phyloP scores from a whole-genome alignment of 1,140 invertebrate genomes.

The Steinernema khuongi region DNA sequence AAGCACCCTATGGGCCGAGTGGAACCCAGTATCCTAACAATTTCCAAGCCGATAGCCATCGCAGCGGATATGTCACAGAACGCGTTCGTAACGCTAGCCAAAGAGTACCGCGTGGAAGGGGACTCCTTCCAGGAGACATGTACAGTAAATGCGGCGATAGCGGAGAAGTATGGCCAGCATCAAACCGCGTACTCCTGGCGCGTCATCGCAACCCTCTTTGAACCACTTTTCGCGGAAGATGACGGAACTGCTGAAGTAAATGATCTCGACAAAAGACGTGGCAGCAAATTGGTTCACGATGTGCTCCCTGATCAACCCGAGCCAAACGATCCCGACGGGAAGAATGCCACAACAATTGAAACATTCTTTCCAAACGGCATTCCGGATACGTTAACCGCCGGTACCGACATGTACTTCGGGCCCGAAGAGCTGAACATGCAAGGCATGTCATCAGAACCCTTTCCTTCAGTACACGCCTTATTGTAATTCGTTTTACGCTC shows the following conservation, averaged over 20 bases:
- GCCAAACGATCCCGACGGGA: background rate
- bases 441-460: background rate
- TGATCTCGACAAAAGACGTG: background rate
- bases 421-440: background rate
- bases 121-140: background rate
- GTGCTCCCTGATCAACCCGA: background rate
- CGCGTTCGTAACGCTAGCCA: background rate
- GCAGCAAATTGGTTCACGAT: background rate
- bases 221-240: background rate
- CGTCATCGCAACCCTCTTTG: background rate
- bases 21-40: background rate
- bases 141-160: background rate
- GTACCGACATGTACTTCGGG: constrained; percentile 4
- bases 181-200: background rate
- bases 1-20: background rate
- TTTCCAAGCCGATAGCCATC: background rate
- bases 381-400: background rate
- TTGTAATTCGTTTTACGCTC: background rate
- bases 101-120: background rate
- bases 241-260: background rate
- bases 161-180: background rate
- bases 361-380: background rate
- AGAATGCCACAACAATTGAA: background rate
- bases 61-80: background rate
- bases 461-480: background rate